Evolutionary conservation across 1,140 invertebrate species (phyloP), one percentile per base, ranked within the genome.

Genomic region (Macrobrachium nipponense): DNA sequence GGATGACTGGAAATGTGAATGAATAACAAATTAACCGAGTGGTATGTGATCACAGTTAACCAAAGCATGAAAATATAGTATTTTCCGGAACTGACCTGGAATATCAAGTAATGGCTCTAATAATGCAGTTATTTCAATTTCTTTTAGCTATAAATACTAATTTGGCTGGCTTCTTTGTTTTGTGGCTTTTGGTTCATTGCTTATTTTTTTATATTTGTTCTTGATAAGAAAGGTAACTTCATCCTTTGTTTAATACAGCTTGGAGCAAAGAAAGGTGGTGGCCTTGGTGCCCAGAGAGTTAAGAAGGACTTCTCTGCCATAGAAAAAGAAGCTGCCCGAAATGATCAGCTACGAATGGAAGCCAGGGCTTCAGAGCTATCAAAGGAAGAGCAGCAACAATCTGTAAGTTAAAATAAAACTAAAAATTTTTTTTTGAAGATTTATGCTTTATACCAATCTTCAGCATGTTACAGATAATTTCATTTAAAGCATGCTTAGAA

Each of bases 221-320:
- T 36, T 80, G 15, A 80, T 23, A 10, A 51, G 43, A 82, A 51
- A 44, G 17, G 44, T 43, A 80, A n/a, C 36, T 79, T 36, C 8
- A 27, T 80, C 5, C 60, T 62, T 58, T 90, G n/a, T 88, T 80
- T 80, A 58, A 89, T 90, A 27, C 89, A 96, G 95, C 89, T 97
- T 83, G 96, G 96, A 17, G 94, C 93, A 0, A 98, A 97, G 90
- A 98, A 96, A 91, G 88, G 75, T 15, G 90, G 91, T 66, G 96
- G 97, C 3, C 91, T 99, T n/a, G 98, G 98, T 81, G 98, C 98
- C n/a, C 98, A 97, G 81, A 97, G 97, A 91, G 96, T 99, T 10
- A 97, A 92, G 80, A 91, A 93, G 17, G 98, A 99, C n/a, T 99
- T 99, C 91, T 95, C 95, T n/a, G 98, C 98, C 90, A 95, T 99